These are phyloP conservation scores for Tachysurus vachellii DNA, from an alignment of 2,113 vertebrate genomes.

Conservation along the genomic window DNA sequence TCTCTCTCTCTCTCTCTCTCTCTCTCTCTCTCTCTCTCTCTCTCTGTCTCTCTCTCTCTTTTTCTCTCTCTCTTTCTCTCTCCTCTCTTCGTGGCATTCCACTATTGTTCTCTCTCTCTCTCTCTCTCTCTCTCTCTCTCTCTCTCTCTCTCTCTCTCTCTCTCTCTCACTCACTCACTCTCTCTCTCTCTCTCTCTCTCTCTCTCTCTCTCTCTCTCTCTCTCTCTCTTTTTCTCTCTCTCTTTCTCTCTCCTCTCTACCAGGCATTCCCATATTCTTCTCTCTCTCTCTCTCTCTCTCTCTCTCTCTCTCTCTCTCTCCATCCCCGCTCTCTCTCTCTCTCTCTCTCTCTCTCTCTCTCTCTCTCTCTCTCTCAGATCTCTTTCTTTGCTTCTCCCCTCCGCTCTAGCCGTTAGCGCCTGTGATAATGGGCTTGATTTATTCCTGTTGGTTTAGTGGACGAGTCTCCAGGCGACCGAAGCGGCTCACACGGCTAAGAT, in stretches of 20 bases:
- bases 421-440: slow-evolving; percentile 55
- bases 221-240: not conserved
- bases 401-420: slow-evolving; percentile 39
- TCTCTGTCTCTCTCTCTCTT: not conserved
- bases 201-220: not conserved
- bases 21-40: slow-evolving; percentile 16
- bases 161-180: too few relatives aligned
- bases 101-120: not conserved
- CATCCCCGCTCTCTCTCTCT: too few relatives aligned
- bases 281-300: not conserved
- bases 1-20: slow-evolving; percentile 7
- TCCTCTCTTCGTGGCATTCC: not conserved
- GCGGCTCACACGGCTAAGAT: slow-evolving; percentile 40
- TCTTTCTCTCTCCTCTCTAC: not conserved
- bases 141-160: not conserved
- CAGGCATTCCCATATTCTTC: not conserved
- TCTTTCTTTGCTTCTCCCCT: slow-evolving; percentile 15
- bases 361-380: not conserved
- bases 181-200: not conserved
- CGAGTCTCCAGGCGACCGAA: slow-evolving; percentile 47
- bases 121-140: slow-evolving; percentile 10
- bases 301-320: slow-evolving; percentile 4
- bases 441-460: slow-evolving; percentile 56
- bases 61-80: not conserved
- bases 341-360: slow-evolving; percentile 7